Base-by-base conservation (phyloP, 2,888 invertebrate genomes). In the Lithophane ornitopus region DNA sequence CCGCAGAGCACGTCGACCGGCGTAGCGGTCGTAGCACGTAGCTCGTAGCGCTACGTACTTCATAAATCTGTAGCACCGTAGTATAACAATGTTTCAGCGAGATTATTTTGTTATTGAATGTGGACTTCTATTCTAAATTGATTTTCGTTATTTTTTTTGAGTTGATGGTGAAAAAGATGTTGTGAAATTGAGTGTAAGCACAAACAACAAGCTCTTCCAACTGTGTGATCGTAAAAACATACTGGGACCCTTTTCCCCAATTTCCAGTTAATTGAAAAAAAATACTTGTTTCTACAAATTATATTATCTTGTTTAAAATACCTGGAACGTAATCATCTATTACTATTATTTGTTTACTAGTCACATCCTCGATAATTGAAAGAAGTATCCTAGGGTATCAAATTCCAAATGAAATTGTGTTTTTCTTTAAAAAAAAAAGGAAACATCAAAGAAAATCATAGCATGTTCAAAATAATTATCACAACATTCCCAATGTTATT, bases 21-120 rank as follows among this genome's bases (percentile, higher is more conserved):
- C 75, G 89, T 89, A 88, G 88, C 86, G 83, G 76, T 83, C 84
- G 80, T 88, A 89, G 88, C 90, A 79, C 85, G 87, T 88, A 87
- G 81, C 76, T 74, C 71, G 78, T 78, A 63, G 79, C 75, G 79
- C 73, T 80, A 87, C 80, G 73, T 78, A 86, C 83, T 78, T 83
- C 73, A 83, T 83, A 82, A 82, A 83, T 74, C 69, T 74, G 78
- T 81, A 84, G 59, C 56, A 67, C 63, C 59, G 52, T 84, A 65
- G 72, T 85, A 76, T 76, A 54, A 61, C 54, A 75, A 73, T 54
- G 73, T 78, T 83, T 81, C 79, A 81, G 49, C 26, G 59, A 75
- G 70, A 81, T 75, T 79, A 61, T 79, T 63, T 79, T 82, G 74
- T 74, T 79, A 81, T 83, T 70, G 76, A 71, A 66, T 70, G 49